Evolutionary conservation across 2,797 vertebrate species (phyloP), one percentile per base, ranked within the genome.

Genomic region (Amblyopsis hoosieri): DNA sequence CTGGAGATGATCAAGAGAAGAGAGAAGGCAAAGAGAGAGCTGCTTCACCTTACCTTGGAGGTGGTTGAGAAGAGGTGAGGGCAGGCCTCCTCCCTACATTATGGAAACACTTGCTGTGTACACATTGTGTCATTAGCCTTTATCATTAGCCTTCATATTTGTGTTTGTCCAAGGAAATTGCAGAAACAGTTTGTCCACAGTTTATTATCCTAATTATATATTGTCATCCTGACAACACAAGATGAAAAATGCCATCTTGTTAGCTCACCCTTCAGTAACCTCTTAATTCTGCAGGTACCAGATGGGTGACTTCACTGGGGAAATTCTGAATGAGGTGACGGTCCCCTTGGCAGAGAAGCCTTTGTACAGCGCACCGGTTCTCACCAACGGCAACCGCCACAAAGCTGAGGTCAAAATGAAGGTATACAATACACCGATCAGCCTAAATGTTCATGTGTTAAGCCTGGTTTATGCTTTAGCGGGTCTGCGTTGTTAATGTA

Each of bases 1-100:
- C 81, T 97, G 87, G 95, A 97, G 90, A 97, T 97, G 96, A 95
- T 97, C 79, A 97, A 96, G 83, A 94, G 94, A 72, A 91, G 96
- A 76, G 96, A 97, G 67, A 96, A 96, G 82, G 94, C 94, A 69
- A 97, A 97, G 80, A 89, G 95, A 14, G 95, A 97, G 85, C 89
- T 97, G 71, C 87, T 97, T 84, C 95, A 96, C 91, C 94, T 97
- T 81, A 97, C 95, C 0, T 90, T 97, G 83, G 95, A 97, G 88
- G 94, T 96, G 85, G 92, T 95, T 74, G 96, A 97, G 86, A 96
- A 95, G 86, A 96, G 96, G 96, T 97, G 90, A 47, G 64, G 11
- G 4, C 53, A 62, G 37, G 37, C 37, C 1, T 42, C 37, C 37
- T 1, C 7, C 37, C 37, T 9, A 2, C 37, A 42, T 42, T 42